Evolutionary conservation across 2,888 invertebrate genomes (phyloP).

Genomic region (Drosophila dives): DNA sequence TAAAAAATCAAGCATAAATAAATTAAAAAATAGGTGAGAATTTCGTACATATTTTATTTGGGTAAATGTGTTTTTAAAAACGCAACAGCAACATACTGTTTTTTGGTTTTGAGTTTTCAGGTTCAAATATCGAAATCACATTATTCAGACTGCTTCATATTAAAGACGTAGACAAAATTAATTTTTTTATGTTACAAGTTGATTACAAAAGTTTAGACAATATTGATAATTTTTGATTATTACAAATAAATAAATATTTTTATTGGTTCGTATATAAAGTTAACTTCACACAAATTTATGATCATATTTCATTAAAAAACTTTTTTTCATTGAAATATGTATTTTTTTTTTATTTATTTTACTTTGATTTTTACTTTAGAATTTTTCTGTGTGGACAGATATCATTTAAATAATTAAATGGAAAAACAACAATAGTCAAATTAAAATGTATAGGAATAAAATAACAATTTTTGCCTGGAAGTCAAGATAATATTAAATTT

Average conservation of each 20-base stretch:
- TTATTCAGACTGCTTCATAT: background rate
- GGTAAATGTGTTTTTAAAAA: background rate
- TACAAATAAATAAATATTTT: background rate
- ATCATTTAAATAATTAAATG: background rate
- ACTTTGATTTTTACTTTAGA: background rate
- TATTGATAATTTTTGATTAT: background rate
- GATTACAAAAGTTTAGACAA: background rate
- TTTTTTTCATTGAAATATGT: background rate
- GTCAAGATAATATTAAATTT: background rate
- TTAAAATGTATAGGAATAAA: background rate
- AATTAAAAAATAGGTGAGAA: background rate
- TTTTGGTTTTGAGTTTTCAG: background rate
- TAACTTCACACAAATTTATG: background rate
- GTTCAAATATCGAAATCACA: background rate
- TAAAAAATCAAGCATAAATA: too few relatives aligned
- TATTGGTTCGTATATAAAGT: background rate
- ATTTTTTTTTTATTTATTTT: background rate
- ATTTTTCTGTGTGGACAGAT: background rate
- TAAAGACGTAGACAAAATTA: background rate
- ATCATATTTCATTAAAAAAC: background rate
- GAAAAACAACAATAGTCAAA: background rate
- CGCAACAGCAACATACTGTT: background rate
- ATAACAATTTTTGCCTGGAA: background rate
- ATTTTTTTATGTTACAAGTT: background rate
- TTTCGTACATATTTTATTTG: background rate